Percentiles rank a stretch among this genome's conserved stretches.
Conservation (phyloP, 2,797 vertebrate species). For the Spheniscus humboldti region DNA sequence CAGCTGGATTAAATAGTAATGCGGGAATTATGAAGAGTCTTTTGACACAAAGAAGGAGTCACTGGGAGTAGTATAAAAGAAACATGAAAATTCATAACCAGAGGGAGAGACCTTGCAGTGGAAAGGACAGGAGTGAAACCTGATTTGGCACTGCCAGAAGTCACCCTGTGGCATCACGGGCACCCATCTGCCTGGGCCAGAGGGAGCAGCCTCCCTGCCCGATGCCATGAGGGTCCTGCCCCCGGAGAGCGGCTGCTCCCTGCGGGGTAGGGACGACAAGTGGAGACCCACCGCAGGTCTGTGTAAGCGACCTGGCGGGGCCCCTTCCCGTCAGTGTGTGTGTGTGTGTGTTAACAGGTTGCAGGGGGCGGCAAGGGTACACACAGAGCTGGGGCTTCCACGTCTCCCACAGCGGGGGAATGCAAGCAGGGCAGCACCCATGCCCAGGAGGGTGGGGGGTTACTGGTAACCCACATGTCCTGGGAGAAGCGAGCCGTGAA, state of each 20-base stretch:
- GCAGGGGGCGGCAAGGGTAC: rapidly evolving
- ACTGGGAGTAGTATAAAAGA: not conserved
- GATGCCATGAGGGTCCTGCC: rapidly evolving
- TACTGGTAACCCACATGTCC: not conserved
- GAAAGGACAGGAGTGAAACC: not conserved
- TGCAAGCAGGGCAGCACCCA: not conserved
- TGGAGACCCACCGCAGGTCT: not conserved
- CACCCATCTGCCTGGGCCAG: not conserved
- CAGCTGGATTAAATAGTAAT: not conserved
- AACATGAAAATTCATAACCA: not conserved
- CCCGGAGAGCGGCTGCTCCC: rapidly evolving
- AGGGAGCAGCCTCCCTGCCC: not conserved
- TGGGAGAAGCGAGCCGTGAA: rapidly evolving
- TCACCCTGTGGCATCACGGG: not conserved
- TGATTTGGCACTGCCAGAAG: not conserved
- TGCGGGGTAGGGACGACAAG: rapidly evolving
- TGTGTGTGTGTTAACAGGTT: not conserved
- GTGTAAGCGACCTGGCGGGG: rapidly evolving
- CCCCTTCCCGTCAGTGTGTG: not conserved
- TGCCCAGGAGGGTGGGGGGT: rapidly evolving
- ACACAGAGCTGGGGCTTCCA: not conserved
- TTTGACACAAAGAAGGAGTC: not conserved
- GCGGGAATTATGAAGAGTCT: not conserved
- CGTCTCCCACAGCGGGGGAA: rapidly evolving
- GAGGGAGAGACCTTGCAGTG: not conserved